These are phyloP conservation scores for Ageneiosus marmoratus DNA, from an alignment of 2,113 vertebrate species.

Conservation along the genomic window DNA sequence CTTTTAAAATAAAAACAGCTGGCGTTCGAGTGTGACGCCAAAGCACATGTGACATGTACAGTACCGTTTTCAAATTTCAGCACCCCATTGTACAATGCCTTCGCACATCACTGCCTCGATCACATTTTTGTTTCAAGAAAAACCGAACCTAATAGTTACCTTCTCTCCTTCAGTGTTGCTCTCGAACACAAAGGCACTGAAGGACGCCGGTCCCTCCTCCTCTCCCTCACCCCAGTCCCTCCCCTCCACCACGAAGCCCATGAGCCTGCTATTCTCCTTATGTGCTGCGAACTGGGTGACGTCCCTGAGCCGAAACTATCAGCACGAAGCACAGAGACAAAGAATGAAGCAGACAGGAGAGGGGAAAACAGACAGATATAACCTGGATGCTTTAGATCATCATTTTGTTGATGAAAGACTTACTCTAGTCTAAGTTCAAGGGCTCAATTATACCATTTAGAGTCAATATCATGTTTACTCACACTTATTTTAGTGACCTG, in stretches of 20 bases:
- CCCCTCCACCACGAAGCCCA: conserved; percentile 86
- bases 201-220: conserved; percentile 75
- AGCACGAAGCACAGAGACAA: background rate
- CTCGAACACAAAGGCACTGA: conserved; percentile 89
- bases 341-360: background rate
- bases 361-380: background rate
- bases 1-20: no score
- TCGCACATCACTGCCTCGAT: background rate
- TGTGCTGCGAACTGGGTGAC: conserved; percentile 92
- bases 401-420: background rate
- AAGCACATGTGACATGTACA: no score
- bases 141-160: conserved; percentile 67
- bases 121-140: background rate
- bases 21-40: no score
- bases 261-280: conserved; percentile 89
- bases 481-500: conserved; percentile 92
- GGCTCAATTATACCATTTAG: background rate
- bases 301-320: conserved; percentile 86
- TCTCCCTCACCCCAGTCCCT: conserved; percentile 73
- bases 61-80: no score
- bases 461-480: conserved; percentile 66
- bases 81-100: no score
- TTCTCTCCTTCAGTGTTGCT: conserved; percentile 98
- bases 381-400: background rate
- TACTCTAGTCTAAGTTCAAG: background rate